Evolutionary conservation across 1,140 invertebrate genomes (phyloP), one percentile per base, ranked within the genome.

Genomic region (Macrostomum lignano): DNA sequence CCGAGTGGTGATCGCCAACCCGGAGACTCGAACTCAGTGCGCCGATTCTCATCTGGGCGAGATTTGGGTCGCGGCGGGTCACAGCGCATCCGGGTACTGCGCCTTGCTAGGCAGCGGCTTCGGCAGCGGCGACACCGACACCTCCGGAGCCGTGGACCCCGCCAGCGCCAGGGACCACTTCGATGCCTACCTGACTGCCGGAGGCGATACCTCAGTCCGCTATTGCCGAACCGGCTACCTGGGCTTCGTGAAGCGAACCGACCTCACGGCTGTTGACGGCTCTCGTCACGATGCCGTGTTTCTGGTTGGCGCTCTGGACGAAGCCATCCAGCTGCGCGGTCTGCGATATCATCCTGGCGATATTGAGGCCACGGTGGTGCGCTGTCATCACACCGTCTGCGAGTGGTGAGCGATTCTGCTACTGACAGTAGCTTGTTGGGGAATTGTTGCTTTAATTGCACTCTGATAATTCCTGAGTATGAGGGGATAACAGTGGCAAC

Each of bases 261-360:
- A 94, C 59, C 69, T 75, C 36, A 72, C 71, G 34, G 66, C 77
- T 42, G 65, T 67, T 25, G 67, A 70, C 52, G 69, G 69, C 52
- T 66, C 66, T 52, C 66, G 86, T 1, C 91, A 98, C 57, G 91
- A 98, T 61, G 86, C 91, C 0, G 81, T 98, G n/a, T 98, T 94
- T 61, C 82, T 98, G 7, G 91, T 98, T 6, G 88, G 91, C 32
- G 77, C 84, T 6, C 64, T 98, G 21, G 88, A 98, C 54, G 91
- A 98, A 58, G 91, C 91, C 3, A 73, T 98, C 39, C 73, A 91
- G 60, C 63, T 98, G 21, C 64, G 88, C 39, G 88, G 91, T 36
- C 93, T 98, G 84, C 65, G 88, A 26, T 98, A 94, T 61, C 91
- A 98, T 64, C 91, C 91, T 1, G 94, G 94, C 37, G 91, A 98